Evolutionary conservation across 2,888 invertebrate species (phyloP).

Genomic region (Stratiomys singularior): DNA sequence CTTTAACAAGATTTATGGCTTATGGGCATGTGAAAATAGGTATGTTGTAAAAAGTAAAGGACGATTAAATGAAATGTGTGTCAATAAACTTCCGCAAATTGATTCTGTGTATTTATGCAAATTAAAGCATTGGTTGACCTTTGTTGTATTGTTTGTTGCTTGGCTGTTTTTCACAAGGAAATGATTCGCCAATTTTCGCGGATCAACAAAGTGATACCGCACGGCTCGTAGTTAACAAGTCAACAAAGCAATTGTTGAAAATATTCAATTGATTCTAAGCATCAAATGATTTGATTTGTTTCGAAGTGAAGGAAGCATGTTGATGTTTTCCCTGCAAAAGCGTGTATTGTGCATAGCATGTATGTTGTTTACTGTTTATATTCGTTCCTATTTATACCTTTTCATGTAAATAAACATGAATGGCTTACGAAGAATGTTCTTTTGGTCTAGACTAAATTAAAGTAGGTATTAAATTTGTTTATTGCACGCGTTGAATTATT

Average conservation of each 20-base stretch:
- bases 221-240: background rate
- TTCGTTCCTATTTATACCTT: conserved; percentile 3
- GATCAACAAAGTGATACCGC: background rate
- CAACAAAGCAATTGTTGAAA: background rate
- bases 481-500: too few relatives aligned
- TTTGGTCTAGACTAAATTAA: too few relatives aligned
- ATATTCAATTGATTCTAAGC: background rate
- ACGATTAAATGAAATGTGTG: background rate
- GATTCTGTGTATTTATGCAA: background rate
- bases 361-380: background rate
- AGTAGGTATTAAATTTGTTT: too few relatives aligned
- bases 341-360: background rate
- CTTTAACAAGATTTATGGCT: background rate
- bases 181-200: background rate
- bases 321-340: background rate
- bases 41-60: too few relatives aligned
- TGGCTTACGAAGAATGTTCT: too few relatives aligned
- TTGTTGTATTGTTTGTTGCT: background rate
- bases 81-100: background rate
- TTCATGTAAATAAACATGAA: background rate
- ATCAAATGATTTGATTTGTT: conserved; percentile 1
- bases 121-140: background rate
- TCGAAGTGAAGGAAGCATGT: background rate
- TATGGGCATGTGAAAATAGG: background rate
- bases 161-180: background rate